These are phyloP conservation scores for Leptinotarsa lineolata DNA, from an alignment of 1,140 invertebrate genomes.

Conservation along the genomic window DNA sequence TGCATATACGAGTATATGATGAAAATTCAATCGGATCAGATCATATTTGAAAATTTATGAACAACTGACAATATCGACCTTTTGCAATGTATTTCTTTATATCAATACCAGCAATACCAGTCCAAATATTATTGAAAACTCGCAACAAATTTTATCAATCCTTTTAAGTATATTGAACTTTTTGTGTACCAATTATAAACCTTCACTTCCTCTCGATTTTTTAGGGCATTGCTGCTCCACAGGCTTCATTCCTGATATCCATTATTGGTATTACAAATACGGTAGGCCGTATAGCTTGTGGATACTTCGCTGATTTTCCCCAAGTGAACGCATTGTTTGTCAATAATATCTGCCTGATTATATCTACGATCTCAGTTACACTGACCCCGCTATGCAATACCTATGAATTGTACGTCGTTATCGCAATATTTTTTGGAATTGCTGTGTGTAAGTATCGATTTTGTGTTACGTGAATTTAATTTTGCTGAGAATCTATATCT, in stretches of 20 bases:
- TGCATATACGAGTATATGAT: too few relatives aligned
- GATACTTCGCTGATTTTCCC: slow-evolving; percentile 83
- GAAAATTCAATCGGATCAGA: too few relatives aligned
- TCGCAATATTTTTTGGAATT: slow-evolving; percentile 92
- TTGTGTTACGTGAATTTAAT: not conserved
- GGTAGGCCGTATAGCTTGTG: slow-evolving; percentile 83
- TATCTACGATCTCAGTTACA: slow-evolving; percentile 85
- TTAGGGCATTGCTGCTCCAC: slow-evolving; percentile 73
- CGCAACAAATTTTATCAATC: too few relatives aligned
- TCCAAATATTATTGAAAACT: too few relatives aligned
- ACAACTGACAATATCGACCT: too few relatives aligned
- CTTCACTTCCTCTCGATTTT: slow-evolving; percentile 46
- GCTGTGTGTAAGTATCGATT: slow-evolving; percentile 84
- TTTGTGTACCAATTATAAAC: not conserved
- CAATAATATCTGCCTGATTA: slow-evolving; percentile 91
- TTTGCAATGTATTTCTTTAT: too few relatives aligned
- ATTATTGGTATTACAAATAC: slow-evolving; percentile 97
- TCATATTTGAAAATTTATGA: too few relatives aligned
- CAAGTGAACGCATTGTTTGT: slow-evolving; percentile 89
- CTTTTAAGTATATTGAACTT: not conserved
- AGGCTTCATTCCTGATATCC: slow-evolving; percentile 87
- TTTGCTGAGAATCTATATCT: too few relatives aligned
- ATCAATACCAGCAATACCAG: too few relatives aligned
- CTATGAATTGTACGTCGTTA: slow-evolving; percentile 77
- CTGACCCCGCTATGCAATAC: slow-evolving; percentile 81